phyloP scores from a whole-genome alignment of 2,113 vertebrate species.

The Murina feae region DNA sequence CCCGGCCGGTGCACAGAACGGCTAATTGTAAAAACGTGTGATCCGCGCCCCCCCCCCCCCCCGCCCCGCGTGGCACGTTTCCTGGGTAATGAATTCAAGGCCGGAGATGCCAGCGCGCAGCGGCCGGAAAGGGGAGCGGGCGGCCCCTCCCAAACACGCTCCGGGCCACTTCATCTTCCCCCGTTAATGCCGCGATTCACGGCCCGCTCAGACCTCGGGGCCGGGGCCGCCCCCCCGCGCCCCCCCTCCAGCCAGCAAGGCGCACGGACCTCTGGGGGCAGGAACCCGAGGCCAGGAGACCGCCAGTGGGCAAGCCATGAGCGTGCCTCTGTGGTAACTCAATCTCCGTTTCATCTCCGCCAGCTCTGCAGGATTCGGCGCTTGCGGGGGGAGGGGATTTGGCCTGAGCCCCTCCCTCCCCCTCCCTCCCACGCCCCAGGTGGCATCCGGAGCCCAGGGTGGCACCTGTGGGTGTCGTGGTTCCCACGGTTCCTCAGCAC shows the following conservation, averaged over 20 bases:
- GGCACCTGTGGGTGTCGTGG: background rate
- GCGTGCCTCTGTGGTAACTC: fast-evolving
- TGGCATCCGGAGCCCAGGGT: background rate
- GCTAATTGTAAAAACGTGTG: background rate
- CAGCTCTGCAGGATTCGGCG: background rate
- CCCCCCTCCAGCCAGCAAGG: too few species aligned
- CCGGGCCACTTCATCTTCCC: background rate
- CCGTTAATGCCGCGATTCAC: fast-evolving
- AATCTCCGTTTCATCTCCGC: fast-evolving
- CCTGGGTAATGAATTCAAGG: background rate
- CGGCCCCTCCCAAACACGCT: background rate
- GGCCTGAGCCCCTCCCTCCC: fast-evolving
- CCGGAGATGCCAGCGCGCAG: background rate
- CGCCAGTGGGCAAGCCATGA: fast-evolving
- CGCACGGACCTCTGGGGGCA: fast-evolving
- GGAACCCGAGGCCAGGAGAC: background rate
- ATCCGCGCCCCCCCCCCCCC: background rate
- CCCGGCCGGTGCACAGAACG: background rate
- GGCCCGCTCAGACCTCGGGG: fast-evolving
- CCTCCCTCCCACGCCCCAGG: background rate
- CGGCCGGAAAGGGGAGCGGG: background rate
- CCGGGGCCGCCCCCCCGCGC: fast-evolving
- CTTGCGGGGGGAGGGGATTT: background rate
- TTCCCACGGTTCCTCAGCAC: fast-evolving
- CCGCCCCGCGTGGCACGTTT: background rate